Conservation (phyloP, 2,888 invertebrate species). For the Zeuzera pyrina region DNA sequence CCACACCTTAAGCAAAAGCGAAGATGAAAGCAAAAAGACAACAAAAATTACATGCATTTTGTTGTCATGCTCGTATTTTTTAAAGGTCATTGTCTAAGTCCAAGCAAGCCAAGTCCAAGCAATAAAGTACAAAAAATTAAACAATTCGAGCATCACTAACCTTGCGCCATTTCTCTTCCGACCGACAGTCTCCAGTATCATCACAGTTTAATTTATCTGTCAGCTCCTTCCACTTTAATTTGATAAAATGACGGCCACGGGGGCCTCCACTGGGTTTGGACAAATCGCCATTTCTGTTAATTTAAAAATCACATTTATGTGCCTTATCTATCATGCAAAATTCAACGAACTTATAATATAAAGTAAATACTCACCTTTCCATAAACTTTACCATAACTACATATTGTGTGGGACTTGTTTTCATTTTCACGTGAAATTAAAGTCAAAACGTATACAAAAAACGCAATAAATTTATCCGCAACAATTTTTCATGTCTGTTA, state of each 20-base stretch:
- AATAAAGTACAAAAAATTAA: too few species aligned
- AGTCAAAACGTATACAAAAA: too few species aligned
- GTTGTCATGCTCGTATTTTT: too few species aligned
- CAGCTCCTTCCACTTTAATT: background rate
- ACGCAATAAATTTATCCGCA: too few species aligned
- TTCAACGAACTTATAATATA: too few species aligned
- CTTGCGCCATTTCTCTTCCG: slow-evolving; percentile 5
- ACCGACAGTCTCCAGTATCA: background rate
- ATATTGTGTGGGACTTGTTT: background rate
- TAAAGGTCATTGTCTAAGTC: slow-evolving; percentile 1
- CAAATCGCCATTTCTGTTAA: slow-evolving; percentile 2
- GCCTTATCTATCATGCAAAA: background rate
- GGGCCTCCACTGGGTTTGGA: background rate
- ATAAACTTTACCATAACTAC: background rate
- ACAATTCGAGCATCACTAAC: slow-evolving; percentile 1
- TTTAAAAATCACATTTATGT: background rate
- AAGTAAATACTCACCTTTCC: background rate
- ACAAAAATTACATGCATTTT: slow-evolving; percentile 2
- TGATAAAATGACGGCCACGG: background rate
- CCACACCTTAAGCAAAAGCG: background rate
- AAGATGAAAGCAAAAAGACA: slow-evolving; percentile 1
- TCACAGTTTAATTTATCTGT: slow-evolving; percentile 4
- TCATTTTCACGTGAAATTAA: too few species aligned
- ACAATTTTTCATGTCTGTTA: too few species aligned
- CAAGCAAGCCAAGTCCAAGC: too few species aligned